Conservation (phyloP, 2,113 vertebrate species). For the Pleuronectes platessa region DNA sequence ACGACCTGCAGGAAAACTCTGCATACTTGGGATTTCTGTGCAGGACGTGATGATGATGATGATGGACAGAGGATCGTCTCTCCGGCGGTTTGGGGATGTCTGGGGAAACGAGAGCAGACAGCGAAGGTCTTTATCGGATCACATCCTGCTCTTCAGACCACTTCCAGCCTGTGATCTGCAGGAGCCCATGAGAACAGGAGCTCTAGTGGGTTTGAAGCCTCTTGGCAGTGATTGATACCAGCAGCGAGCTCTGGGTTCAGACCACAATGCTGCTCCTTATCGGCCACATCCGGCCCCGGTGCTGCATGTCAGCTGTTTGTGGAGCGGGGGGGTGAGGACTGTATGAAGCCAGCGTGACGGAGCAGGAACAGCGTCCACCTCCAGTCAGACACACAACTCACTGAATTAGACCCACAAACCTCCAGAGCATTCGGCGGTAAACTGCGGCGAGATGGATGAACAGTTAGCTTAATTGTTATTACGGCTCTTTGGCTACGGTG, state of each 20-base stretch:
- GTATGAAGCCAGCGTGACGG: too few relatives aligned
- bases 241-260: constrained; percentile 33
- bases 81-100: neutral
- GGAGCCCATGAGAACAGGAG: constrained; percentile 48
- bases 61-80: neutral
- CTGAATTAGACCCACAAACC: constrained; percentile 39
- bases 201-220: neutral
- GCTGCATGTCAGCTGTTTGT: too few relatives aligned
- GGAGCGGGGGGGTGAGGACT: too few relatives aligned
- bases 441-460: constrained; percentile 41
- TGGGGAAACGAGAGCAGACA: constrained; percentile 8
- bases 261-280: constrained; percentile 26
- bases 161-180: constrained; percentile 53
- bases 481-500: constrained; percentile 14
- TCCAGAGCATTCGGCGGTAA: constrained; percentile 19
- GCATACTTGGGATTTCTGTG: too few relatives aligned
- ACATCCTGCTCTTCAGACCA: constrained; percentile 43
- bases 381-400: constrained; percentile 50
- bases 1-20: too few relatives aligned
- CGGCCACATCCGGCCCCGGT: too few relatives aligned
- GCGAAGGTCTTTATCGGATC: constrained; percentile 27
- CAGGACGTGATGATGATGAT: neutral
- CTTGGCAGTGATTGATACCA: constrained; percentile 61
- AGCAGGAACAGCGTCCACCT: constrained; percentile 16
- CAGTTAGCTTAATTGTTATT: constrained; percentile 52